These are phyloP conservation scores for Buathra laborator DNA, from an alignment of 2,888 invertebrate species.

Conservation along the genomic window DNA sequence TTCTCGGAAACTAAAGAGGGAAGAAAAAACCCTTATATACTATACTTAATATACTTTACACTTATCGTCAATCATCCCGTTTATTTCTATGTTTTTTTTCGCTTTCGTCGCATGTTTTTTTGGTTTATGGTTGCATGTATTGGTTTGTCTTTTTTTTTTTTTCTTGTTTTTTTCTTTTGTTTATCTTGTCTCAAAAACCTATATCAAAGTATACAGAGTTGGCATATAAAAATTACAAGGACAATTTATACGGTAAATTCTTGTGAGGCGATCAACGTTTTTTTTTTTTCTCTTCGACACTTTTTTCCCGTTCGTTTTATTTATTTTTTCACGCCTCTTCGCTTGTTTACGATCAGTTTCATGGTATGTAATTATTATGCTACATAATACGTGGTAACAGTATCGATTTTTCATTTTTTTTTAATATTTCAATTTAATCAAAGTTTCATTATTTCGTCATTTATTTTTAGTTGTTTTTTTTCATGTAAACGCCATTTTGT, in stretches of 20 bases:
- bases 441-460: conserved; percentile 33
- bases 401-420: conserved; percentile 29
- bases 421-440: conserved; percentile 31
- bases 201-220: conserved; percentile 78
- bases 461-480: conserved; percentile 12
- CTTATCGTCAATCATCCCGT: conserved; percentile 52
- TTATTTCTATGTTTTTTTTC: conserved; percentile 23
- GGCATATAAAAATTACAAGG: conserved; percentile 81
- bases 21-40: conserved; percentile 52
- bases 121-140: conserved; percentile 30
- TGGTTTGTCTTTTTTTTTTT: conserved; percentile 21
- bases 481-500: conserved; percentile 45
- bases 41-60: conserved; percentile 56
- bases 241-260: conserved; percentile 75
- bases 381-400: conserved; percentile 26
- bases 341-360: conserved; percentile 10
- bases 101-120: conserved; percentile 27
- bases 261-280: conserved; percentile 58
- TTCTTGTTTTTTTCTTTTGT: conserved; percentile 17
- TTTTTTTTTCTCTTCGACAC: conserved; percentile 20
- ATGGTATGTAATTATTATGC: conserved; percentile 53
- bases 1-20: conserved; percentile 57
- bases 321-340: conserved; percentile 17
- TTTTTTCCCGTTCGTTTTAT: conserved; percentile 3
- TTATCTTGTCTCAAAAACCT: conserved; percentile 64